Evolutionary conservation across 2,113 vertebrate genomes (phyloP).

Genomic region (Neolamprologus toae): DNA sequence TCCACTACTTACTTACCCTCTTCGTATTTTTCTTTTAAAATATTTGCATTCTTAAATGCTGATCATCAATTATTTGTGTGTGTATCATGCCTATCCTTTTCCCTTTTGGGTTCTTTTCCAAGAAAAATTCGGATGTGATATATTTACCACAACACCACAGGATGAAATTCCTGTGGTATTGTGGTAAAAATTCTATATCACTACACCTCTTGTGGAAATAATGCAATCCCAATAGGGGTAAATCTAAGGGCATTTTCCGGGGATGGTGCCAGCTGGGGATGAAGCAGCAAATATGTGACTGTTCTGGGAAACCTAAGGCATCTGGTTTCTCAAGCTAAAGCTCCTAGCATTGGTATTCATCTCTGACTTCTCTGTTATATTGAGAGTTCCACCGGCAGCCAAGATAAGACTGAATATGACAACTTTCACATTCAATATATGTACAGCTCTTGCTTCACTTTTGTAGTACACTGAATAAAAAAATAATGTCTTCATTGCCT

Average conservation of each 20-base stretch:
- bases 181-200: slow-evolving; percentile 9
- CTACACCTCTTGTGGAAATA: slow-evolving; percentile 17
- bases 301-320: slow-evolving; percentile 58
- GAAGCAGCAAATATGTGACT: slow-evolving; percentile 23
- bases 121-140: neutral
- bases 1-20: neutral
- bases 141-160: neutral
- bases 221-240: slow-evolving; percentile 21
- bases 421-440: neutral
- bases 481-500: neutral
- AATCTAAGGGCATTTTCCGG: slow-evolving; percentile 36
- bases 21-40: neutral
- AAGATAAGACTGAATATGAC: neutral
- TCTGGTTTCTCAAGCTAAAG: slow-evolving; percentile 46
- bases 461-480: neutral
- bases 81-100: neutral
- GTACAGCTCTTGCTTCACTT: neutral
- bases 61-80: neutral
- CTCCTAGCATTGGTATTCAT: slow-evolving; percentile 10
- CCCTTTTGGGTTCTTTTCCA: neutral
- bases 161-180: neutral
- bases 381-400: neutral
- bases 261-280: slow-evolving; percentile 36
- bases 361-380: slow-evolving; percentile 10
- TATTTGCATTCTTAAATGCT: neutral